phyloP scores from a whole-genome alignment of 2,113 vertebrate genomes.

The Trogon surrucura region DNA sequence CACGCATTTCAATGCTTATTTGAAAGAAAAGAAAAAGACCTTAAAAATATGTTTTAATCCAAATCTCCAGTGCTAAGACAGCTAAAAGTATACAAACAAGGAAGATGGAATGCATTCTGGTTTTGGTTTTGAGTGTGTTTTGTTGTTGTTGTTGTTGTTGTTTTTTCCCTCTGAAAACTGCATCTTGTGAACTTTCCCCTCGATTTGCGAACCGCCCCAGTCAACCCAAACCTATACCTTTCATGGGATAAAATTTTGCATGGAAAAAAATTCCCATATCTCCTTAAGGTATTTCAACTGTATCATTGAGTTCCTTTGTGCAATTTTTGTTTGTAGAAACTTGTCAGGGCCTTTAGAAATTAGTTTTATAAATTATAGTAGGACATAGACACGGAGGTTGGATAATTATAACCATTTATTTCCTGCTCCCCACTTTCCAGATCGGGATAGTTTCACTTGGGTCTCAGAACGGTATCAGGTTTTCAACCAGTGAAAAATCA shows the following conservation, averaged over 20 bases:
- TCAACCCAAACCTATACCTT: not conserved
- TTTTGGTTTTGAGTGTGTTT: too few species aligned
- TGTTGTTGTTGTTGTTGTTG: too few species aligned
- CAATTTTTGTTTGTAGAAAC: not conserved
- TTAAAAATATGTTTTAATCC: not conserved
- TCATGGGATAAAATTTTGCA: not conserved
- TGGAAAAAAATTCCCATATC: not conserved
- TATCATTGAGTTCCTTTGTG: not conserved
- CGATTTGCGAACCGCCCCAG: not conserved
- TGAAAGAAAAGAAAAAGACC: not conserved
- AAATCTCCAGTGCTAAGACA: not conserved
- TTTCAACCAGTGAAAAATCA: not conserved
- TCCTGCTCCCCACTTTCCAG: not conserved
- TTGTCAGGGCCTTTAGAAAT: not conserved
- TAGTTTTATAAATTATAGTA: not conserved
- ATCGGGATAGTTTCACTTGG: not conserved
- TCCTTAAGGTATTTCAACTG: not conserved
- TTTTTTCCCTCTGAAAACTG: not conserved
- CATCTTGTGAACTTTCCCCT: not conserved
- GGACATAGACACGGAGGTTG: fast-evolving
- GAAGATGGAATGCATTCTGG: not conserved
- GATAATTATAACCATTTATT: not conserved
- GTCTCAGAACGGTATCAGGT: not conserved
- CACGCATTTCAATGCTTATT: not conserved
- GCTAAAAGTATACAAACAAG: not conserved